Percentiles rank a stretch among this genome's conserved stretches.
Evolutionary conservation across 2,113 vertebrate species (phyloP).

Genomic region (Thoracochromis brauschi): DNA sequence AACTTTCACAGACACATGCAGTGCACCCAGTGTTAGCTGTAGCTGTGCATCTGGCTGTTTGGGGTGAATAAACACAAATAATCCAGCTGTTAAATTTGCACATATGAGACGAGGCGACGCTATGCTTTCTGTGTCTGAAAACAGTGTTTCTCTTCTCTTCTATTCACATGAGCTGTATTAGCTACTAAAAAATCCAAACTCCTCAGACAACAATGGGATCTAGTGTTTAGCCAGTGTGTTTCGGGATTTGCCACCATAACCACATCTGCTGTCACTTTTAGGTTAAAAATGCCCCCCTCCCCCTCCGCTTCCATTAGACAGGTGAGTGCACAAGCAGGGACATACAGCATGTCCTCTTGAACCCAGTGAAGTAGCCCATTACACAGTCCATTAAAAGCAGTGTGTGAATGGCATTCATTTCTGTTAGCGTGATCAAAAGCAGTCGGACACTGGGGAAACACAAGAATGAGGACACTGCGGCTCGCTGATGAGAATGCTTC

Average conservation of each 20-base stretch:
- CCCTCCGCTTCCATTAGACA: neutral
- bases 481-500: constrained; percentile 48
- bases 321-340: neutral
- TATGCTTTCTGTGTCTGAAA: neutral
- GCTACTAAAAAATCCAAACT: neutral
- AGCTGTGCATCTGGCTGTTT: neutral
- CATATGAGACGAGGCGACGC: neutral
- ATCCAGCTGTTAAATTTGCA: neutral
- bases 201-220: neutral
- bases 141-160: neutral
- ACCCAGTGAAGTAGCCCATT: constrained; percentile 13
- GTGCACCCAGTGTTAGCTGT: neutral
- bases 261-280: neutral
- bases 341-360: constrained; percentile 20
- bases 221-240: neutral
- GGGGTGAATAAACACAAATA: neutral
- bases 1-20: neutral
- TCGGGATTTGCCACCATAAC: neutral
- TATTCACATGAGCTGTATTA: neutral
- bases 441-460: constrained; percentile 40
- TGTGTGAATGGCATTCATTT: constrained; percentile 57
- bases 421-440: constrained; percentile 52
- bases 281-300: neutral
- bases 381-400: constrained; percentile 42
- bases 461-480: constrained; percentile 58